These are phyloP conservation scores for Atta colombica DNA, from an alignment of 1,140 invertebrate genomes.

Conservation along the genomic window DNA sequence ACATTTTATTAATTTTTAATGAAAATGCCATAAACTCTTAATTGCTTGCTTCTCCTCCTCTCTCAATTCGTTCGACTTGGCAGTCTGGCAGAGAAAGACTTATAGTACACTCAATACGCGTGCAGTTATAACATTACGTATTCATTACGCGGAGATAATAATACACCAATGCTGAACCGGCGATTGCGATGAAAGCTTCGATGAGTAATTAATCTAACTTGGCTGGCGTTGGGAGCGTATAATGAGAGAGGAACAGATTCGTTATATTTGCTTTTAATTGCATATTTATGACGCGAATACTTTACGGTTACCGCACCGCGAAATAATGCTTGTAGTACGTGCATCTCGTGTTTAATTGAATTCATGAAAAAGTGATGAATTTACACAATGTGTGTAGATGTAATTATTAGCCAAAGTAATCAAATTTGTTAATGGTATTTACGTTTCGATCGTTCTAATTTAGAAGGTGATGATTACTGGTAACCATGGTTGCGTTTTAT, in stretches of 20 bases:
- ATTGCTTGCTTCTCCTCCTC: constrained; percentile 17
- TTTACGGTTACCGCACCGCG: constrained; percentile 16
- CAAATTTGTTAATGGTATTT: not conserved
- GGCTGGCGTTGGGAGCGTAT: constrained; percentile 1
- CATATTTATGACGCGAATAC: constrained; percentile 43
- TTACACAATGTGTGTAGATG: no score
- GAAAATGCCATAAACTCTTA: constrained; percentile 41
- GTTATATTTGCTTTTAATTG: constrained; percentile 45
- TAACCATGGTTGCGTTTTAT: not conserved
- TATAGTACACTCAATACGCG: not conserved
- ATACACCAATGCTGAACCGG: constrained; percentile 7
- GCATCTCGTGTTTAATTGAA: constrained; percentile 11
- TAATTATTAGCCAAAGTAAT: not conserved
- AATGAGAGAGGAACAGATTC: constrained; percentile 43
- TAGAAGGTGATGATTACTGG: not conserved
- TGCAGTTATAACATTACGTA: constrained; percentile 45
- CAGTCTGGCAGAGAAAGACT: constrained; percentile 17
- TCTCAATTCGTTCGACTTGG: constrained; percentile 7
- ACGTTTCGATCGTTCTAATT: not conserved
- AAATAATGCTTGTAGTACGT: not conserved
- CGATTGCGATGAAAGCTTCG: constrained; percentile 41
- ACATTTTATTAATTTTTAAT: constrained; percentile 29
- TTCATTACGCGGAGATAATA: constrained; percentile 44
- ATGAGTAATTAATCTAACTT: constrained; percentile 46
- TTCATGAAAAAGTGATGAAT: constrained; percentile 13